Conservation (phyloP, 1,140 invertebrate genomes). For the Eumaeus atala region DNA sequence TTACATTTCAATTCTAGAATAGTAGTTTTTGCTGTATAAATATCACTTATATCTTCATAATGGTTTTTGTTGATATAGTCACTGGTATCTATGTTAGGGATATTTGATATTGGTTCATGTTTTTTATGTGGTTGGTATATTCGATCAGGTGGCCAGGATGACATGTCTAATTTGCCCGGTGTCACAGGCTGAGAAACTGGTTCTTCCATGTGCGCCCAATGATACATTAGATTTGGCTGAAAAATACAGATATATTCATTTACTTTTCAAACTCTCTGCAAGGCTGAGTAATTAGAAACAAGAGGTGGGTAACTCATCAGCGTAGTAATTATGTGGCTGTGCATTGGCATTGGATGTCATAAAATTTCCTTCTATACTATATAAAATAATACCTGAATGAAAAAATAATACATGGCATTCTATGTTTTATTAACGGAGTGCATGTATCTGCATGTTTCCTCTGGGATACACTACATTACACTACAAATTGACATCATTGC, state of each 20-base stretch:
- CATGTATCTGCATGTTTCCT: no score
- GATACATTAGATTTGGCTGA: conserved; percentile 91
- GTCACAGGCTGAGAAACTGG: conserved; percentile 79
- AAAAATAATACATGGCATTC: no score
- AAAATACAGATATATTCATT: conserved; percentile 47
- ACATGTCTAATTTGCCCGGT: conserved; percentile 76
- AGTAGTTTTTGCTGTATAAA: conserved; percentile 55
- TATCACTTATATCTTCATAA: conserved; percentile 55
- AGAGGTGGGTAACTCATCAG: no score
- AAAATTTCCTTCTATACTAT: no score
- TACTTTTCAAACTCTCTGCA: no score
- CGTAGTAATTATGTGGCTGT: no score
- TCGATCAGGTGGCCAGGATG: conserved; percentile 63
- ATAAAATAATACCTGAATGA: no score
- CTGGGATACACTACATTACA: no score
- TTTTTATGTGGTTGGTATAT: conserved; percentile 19
- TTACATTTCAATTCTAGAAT: conserved; percentile 61
- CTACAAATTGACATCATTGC: no score
- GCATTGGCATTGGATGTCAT: no score
- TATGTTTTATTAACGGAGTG: no score
- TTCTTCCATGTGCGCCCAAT: conserved; percentile 87
- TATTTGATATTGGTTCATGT: conserved; percentile 16
- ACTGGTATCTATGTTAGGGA: conserved; percentile 26
- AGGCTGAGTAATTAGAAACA: no score
- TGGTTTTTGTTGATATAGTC: conserved; percentile 41